phyloP scores from a whole-genome alignment of 2,113 vertebrate genomes.

The Cyanoliseus patagonus region DNA sequence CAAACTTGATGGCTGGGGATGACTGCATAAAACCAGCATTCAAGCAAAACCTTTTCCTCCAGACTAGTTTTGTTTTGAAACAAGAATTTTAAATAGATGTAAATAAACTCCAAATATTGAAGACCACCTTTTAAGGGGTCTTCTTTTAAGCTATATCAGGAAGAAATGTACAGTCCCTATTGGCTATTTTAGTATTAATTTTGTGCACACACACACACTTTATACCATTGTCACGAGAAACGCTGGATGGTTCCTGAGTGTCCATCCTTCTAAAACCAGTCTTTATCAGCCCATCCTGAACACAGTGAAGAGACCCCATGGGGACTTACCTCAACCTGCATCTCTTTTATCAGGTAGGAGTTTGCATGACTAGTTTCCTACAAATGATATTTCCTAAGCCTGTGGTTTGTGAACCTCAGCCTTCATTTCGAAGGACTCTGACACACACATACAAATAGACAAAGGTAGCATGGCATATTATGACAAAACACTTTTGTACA shows the following conservation, averaged over 20 bases:
- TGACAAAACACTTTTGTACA: neutral
- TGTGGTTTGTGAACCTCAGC: neutral
- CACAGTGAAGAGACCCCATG: neutral
- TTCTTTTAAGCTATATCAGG: neutral
- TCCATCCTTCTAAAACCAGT: neutral
- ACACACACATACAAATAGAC: rapidly evolving
- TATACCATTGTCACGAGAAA: neutral
- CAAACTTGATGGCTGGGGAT: neutral
- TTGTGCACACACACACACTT: neutral
- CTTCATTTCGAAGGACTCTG: neutral
- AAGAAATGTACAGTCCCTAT: neutral
- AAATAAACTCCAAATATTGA: neutral
- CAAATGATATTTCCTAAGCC: neutral
- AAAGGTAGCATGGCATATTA: neutral
- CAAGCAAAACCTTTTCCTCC: neutral
- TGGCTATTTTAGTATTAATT: neutral
- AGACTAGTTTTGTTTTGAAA: neutral
- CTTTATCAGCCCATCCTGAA: neutral
- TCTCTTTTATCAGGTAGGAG: neutral
- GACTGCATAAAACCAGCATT: neutral
- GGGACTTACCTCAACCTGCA: neutral
- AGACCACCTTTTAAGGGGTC: neutral
- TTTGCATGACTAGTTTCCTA: neutral
- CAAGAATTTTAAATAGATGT: neutral
- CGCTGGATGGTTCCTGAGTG: neutral